phyloP scores from a whole-genome alignment of 92 coral and sea anemone genomes.

The Siderastrea radians region DNA sequence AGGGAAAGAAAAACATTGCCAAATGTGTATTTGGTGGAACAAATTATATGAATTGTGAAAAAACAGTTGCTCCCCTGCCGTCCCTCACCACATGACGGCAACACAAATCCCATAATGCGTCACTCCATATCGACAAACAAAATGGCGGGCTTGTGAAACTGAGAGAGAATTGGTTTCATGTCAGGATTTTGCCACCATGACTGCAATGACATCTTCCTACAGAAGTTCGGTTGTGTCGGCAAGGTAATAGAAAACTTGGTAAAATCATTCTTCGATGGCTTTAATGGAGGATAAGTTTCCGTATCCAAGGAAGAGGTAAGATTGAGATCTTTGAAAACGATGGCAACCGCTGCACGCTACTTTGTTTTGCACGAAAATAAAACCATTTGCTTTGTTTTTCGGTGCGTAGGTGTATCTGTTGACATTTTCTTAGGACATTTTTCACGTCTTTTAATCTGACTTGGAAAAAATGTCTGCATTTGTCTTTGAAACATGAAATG shows the following conservation, averaged over 20 bases:
- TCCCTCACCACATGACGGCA: neutral
- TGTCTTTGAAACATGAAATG: neutral
- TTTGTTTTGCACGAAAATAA: neutral
- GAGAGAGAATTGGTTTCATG: neutral
- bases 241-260: neutral
- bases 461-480: neutral
- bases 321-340: constrained; percentile 32
- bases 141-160: constrained; percentile 68
- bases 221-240: neutral
- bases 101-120: constrained; percentile 66
- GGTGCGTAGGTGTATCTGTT: neutral
- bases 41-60: no score
- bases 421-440: neutral
- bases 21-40: no score
- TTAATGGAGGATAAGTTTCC: constrained; percentile 65
- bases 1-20: no score
- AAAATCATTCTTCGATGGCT: constrained; percentile 72
- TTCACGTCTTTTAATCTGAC: neutral
- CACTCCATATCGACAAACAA: constrained; percentile 34
- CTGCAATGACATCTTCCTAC: neutral
- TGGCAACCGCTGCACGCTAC: constrained; percentile 58
- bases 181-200: neutral
- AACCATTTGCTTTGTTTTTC: neutral
- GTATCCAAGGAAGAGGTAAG: constrained; percentile 76
- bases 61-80: neutral